Evolutionary conservation across 2,888 invertebrate species (phyloP), one percentile per base, ranked within the genome.

Genomic region (Torymus tubicola): DNA sequence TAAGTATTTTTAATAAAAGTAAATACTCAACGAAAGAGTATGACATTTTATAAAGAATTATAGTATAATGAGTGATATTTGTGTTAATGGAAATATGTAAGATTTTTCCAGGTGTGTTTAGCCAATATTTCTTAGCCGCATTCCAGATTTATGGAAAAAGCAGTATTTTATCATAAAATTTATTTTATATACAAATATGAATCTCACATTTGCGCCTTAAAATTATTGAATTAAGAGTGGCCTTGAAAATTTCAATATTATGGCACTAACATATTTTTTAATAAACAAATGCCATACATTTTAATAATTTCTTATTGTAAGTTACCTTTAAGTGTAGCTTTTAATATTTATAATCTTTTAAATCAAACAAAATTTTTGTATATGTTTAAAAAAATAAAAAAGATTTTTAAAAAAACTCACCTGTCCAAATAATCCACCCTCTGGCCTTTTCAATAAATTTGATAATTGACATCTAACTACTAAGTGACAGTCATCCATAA

Each of bases 401-500:
- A 80, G 53, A 50, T 52, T 55, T 68, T 42, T 50, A 50, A 76
- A 78, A 78, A 64, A 67, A 93, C 94, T 93, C 87, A 98, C 98
- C 94, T 98, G 97, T 76, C 94, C 93, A 90, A 98, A 99, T 50
- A 99, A 93, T 90, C 97, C 96, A 61, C 98, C 99, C 87, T 98
- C 98, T 0, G 93, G 92, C 73, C 96, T 92, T 79, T 93, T 91
- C 0, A 94, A 91, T 61, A 99, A 93, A 75, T 94, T 93, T 2
- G 97, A 96, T 84, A 99, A 92, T 86, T 96, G 94, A 87, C 98
- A 97, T 71, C 96, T 94, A 12, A 98, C 97, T 65, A 99, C 96
- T 57, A 99, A 92, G 90, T 99, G 99, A 82, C 96, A 95, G 91
- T 98, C 98, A 89, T 99, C 98, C 91, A 99, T 93, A 0, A 99